These are phyloP conservation scores for Hedya salicella DNA, from an alignment of 2,888 invertebrate genomes.

Conservation along the genomic window DNA sequence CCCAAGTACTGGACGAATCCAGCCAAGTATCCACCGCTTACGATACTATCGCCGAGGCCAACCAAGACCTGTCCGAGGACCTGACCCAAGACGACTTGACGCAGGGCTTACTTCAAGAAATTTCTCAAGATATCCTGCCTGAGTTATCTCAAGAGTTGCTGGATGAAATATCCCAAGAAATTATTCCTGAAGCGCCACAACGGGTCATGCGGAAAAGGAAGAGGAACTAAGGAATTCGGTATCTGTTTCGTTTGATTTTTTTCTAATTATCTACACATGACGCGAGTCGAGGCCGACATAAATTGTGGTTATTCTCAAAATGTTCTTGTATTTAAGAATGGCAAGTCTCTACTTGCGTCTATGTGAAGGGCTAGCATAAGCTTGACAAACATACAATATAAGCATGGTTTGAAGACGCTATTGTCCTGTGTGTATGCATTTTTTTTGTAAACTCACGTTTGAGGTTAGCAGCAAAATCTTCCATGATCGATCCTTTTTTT, in stretches of 20 bases:
- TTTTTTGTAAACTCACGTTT: too few relatives aligned
- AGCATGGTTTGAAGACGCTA: too few relatives aligned
- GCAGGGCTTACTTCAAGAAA: slow-evolving; percentile 62
- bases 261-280: neutral
- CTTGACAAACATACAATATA: too few relatives aligned
- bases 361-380: too few relatives aligned
- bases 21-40: slow-evolving; percentile 50
- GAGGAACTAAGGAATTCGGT: slow-evolving; percentile 50
- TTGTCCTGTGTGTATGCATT: too few relatives aligned
- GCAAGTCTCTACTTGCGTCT: too few relatives aligned
- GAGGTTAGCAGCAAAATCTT: too few relatives aligned
- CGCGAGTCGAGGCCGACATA: too few relatives aligned
- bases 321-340: too few relatives aligned
- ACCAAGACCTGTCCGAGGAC: slow-evolving; percentile 43
- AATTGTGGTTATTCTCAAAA: too few relatives aligned
- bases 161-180: slow-evolving; percentile 49
- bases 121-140: slow-evolving; percentile 55
- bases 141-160: slow-evolving; percentile 43
- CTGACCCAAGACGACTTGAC: slow-evolving; percentile 54
- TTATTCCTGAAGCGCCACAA: slow-evolving; percentile 66
- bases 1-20: slow-evolving; percentile 51
- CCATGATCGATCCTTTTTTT: too few relatives aligned
- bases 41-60: slow-evolving; percentile 45
- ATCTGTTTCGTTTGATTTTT: slow-evolving; percentile 8
- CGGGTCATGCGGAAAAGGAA: slow-evolving; percentile 66